Base-by-base conservation (phyloP, 2,797 vertebrate genomes). In the Rhadinocentrus ornatus region DNA sequence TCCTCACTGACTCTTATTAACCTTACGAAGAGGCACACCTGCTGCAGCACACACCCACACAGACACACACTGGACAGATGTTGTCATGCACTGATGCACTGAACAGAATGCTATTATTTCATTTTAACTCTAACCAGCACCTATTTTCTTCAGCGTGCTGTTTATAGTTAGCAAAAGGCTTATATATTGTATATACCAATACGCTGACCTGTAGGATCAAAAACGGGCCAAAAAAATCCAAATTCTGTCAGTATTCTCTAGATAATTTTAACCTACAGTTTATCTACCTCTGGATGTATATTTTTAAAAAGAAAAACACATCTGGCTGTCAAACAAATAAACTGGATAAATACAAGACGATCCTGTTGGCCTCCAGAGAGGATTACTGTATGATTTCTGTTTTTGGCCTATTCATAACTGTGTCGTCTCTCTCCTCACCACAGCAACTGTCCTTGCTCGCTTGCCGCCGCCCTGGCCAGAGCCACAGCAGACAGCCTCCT, bases 391-490 rank as follows among this genome's bases (percentile, higher is more conserved):
- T 75, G 27, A 15, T 74, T 69, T 68, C 53, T 27, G 15, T 35
- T 29, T 20, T 24, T 50, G 65, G 66, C 29, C 55, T 60, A 48
- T 84, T 81, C 27, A 56, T 82, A 78, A 80, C 57, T 5, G 52
- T 73, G 67, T 29, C 0, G 0, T 71, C 65, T 78, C 56, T 77
- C 60, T 75, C 80, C 68, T 73, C 56, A 2, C 73, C 50, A 67
- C 91, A 95, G 94, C 89, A 95, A 95, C 58, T 97, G 97, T 66
- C 97, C 97, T 0, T 99, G 97, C 63, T 96, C 97, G 80, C 90
- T 99, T 96, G 97, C 97, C 22, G 95, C 97, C n/a, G 97, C 95
- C 31, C 85, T 99, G 89, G 96, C 97, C 56, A 94, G 97, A 85
- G 96, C 96, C 53, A 97, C 98, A 1, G 94, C 97, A 27, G 97